Conservation (phyloP, 2,113 vertebrate species). For the Capreolus pygargus region DNA sequence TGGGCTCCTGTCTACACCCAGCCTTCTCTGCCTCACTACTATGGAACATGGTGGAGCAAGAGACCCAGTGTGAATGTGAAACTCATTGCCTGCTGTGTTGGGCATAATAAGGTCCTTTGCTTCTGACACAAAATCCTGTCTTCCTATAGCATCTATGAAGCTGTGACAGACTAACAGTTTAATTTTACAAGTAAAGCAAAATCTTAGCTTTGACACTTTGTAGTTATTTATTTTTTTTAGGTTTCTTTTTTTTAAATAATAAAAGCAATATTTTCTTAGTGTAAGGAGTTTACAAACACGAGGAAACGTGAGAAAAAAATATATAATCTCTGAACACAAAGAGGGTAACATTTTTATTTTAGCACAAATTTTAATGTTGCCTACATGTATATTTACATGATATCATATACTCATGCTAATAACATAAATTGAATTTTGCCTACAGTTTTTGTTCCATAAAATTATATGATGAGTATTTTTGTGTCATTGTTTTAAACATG, state of each 20-base stretch:
- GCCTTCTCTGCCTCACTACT: not conserved
- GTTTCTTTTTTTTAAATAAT: not conserved
- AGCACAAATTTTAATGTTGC: not conserved
- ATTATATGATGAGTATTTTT: not conserved
- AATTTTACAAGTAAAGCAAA: not conserved
- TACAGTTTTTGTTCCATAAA: not conserved
- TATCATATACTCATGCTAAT: not conserved
- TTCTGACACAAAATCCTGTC: not conserved
- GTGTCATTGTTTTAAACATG: conserved; percentile 1
- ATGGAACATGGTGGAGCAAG: not conserved
- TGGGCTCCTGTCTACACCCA: not conserved
- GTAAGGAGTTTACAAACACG: not conserved
- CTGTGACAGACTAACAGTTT: not conserved
- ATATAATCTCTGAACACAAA: not conserved
- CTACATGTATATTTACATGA: not conserved
- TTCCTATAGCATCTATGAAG: not conserved
- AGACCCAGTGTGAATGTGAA: not conserved
- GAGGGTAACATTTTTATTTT: not conserved
- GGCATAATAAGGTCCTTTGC: not conserved
- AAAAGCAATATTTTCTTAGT: not conserved
- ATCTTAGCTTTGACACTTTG: not conserved
- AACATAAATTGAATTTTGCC: not conserved
- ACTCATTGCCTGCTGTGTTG: not conserved
- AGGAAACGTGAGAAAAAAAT: not conserved
- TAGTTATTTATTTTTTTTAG: not conserved